Conservation (phyloP, 1,140 invertebrate genomes). For the Dolichoris vasculosae region DNA sequence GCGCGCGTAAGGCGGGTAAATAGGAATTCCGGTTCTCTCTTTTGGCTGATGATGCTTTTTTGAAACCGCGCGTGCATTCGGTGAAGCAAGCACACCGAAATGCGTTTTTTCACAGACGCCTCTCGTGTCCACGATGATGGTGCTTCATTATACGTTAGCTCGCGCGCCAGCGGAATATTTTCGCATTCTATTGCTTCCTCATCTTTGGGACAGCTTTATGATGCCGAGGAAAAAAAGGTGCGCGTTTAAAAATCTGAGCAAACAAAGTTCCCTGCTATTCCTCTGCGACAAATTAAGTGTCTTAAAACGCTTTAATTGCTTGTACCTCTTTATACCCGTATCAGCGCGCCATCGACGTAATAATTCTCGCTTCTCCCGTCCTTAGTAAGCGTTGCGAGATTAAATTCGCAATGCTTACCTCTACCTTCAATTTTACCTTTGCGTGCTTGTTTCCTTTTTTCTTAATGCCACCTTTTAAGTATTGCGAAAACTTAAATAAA, state of each 20-base stretch:
- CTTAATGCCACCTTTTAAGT: too few species aligned
- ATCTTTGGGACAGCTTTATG: neutral
- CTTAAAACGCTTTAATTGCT: neutral
- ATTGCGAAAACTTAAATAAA: too few species aligned
- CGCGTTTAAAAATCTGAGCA: neutral
- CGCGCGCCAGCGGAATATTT: neutral
- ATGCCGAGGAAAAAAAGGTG: neutral
- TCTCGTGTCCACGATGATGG: neutral
- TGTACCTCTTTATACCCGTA: neutral
- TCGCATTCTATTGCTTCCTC: neutral
- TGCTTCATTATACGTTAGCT: neutral
- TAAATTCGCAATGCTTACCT: too few species aligned
- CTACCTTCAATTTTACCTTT: too few species aligned
- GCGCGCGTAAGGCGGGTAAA: neutral
- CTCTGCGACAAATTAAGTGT: neutral
- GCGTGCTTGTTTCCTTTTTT: too few species aligned
- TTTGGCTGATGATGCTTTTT: slow-evolving; percentile 6
- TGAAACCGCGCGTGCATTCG: neutral
- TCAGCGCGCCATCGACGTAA: too few species aligned
- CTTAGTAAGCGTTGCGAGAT: too few species aligned
- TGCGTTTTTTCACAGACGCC: slow-evolving; percentile 7
- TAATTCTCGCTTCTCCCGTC: too few species aligned
- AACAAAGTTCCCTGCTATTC: neutral
- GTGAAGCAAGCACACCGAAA: neutral
- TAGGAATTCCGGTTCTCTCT: slow-evolving; percentile 27